Evolutionary conservation across 2,888 invertebrate species (phyloP).

Genomic region (Clostera curtula): DNA sequence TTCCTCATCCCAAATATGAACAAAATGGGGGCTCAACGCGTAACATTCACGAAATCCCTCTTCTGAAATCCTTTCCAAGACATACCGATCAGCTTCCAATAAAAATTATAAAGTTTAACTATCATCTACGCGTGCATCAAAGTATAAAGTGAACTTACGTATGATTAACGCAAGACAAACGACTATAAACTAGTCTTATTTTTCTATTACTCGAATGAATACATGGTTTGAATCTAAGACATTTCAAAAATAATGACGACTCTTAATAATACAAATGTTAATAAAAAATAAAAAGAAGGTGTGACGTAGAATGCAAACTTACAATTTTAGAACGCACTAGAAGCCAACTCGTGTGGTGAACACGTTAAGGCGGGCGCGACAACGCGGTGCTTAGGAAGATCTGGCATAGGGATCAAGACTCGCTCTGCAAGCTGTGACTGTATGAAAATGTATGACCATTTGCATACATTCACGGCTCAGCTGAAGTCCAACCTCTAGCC

Average conservation of each 20-base stretch:
- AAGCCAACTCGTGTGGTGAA: conserved; percentile 67
- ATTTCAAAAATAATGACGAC: conserved; percentile 38
- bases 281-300: conserved; percentile 46
- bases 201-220: conserved; percentile 56
- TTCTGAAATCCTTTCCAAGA: conserved; percentile 58
- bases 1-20: conserved; percentile 23
- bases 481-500: no score
- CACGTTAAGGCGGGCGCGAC: conserved; percentile 59
- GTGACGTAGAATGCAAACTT: conserved; percentile 59
- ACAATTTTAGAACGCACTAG: conserved; percentile 49
- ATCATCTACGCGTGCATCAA: conserved; percentile 65
- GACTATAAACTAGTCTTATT: conserved; percentile 65
- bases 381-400: no score
- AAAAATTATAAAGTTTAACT: conserved; percentile 55
- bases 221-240: conserved; percentile 50
- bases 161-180: conserved; percentile 62
- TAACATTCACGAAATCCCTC: conserved; percentile 46
- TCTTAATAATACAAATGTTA: conserved; percentile 60
- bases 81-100: conserved; percentile 65
- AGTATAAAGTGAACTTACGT: conserved; percentile 68
- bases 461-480: no score
- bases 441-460: no score
- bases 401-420: no score
- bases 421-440: no score
- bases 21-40: conserved; percentile 38